Evolutionary conservation across 2,888 invertebrate species (phyloP), one percentile per base, ranked within the genome.

Genomic region (Leucophenga maculata): DNA sequence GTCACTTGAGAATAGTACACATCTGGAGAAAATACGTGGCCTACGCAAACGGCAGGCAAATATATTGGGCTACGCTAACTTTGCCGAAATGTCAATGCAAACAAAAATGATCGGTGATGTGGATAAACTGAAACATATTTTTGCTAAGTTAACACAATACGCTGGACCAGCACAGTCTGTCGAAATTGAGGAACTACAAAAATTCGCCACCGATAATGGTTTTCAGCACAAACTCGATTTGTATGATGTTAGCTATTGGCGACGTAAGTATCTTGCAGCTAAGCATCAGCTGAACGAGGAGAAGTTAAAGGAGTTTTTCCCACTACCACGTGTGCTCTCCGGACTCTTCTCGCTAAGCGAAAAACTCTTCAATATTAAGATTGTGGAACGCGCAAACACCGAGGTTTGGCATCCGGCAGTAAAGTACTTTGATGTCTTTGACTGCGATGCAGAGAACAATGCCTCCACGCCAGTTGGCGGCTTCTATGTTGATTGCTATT

Each of bases 241-340:
- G 62, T 97, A 95, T 93, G 98, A 98, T 88, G 90, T 98, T 59
- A 92, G 94, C 1, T 98, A 94, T 85, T 98, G 96, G 95, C 91
- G 93, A 78, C 91, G 95, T 76, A 94, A 94, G 85, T 94, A 96
- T 76, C 90, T 91, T 75, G 90, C 90, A 82, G 89, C 91, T 0
- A 84, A 93, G 11, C 94, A 91, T 81, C 91, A 92, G 67, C 91
- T 93, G 75, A 92, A 94, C 79, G 94, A 95, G 76, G 92, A 93
- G 73, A 90, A 91, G 77, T 90, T 95, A 13, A 90, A 92, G 22
- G 92, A 95, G 84, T 97, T 94, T 88, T 97, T 98, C 83, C 95
- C 96, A 0, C 86, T 97, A 6, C 92, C 93, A 0, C 91, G 91
- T 78, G 97, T 97, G 0, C 89, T 97, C n/a, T 90, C 91, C 3